A percentile compares a stretch with the other conserved stretches of the same genome.
Evolutionary conservation across 2,888 invertebrate genomes (phyloP).

Genomic region (Trypoxylon attenuatum): DNA sequence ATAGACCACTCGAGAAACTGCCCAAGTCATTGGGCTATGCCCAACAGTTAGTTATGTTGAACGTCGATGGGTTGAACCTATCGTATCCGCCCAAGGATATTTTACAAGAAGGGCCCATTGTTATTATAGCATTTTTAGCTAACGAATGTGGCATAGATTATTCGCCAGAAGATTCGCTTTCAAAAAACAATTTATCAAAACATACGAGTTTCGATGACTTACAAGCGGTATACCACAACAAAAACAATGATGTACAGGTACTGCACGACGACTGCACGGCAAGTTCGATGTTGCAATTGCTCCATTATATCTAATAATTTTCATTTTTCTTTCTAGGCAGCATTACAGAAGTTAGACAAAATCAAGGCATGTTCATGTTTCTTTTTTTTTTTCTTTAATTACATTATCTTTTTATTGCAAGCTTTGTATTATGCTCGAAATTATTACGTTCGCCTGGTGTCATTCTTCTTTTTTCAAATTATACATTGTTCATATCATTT

Average conservation of each 20-base stretch:
- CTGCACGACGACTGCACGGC: neutral
- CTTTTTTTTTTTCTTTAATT: slow-evolving; percentile 63
- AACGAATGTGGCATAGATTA: slow-evolving; percentile 76
- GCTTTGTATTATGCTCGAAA: too few relatives aligned
- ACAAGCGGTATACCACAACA: slow-evolving; percentile 55
- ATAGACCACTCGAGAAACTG: slow-evolving; percentile 78
- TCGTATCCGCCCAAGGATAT: slow-evolving; percentile 81
- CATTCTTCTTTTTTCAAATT: too few relatives aligned
- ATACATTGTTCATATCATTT: too few relatives aligned
- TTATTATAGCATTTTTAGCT: slow-evolving; percentile 75
- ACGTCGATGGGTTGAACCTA: slow-evolving; percentile 80
- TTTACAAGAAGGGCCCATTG: slow-evolving; percentile 78
- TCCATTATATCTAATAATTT: slow-evolving; percentile 38
- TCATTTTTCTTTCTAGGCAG: slow-evolving; percentile 77
- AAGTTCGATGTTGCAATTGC: slow-evolving; percentile 20
- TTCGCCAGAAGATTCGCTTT: slow-evolving; percentile 71
- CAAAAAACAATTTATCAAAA: slow-evolving; percentile 66
- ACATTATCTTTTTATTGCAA: slow-evolving; percentile 50
- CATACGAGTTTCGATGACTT: slow-evolving; percentile 50
- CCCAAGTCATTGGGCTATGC: slow-evolving; percentile 82
- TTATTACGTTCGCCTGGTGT: too few relatives aligned
- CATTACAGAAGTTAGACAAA: slow-evolving; percentile 78
- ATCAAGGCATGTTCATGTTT: slow-evolving; percentile 78
- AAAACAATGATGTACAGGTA: slow-evolving; percentile 70
- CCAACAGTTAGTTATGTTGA: slow-evolving; percentile 78